Conservation (phyloP, 2,888 invertebrate genomes). For the Rotaria socialis region DNA sequence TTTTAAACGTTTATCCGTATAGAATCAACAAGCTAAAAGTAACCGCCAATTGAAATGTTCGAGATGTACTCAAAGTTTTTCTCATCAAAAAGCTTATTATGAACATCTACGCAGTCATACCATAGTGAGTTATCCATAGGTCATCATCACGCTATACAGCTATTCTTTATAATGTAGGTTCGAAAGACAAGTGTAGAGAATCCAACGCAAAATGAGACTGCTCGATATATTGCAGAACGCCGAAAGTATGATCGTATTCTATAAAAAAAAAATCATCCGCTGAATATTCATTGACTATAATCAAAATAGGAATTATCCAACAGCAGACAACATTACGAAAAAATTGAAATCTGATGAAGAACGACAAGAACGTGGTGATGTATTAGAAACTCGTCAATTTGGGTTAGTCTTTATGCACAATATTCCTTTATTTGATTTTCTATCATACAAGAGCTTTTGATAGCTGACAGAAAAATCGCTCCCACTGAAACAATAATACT, state of each 20-base stretch:
- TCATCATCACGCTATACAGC: too few species aligned
- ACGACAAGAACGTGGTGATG: conserved; percentile 71
- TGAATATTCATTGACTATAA: too few species aligned
- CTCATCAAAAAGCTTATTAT: not conserved
- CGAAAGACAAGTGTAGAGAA: not conserved
- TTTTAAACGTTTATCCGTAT: too few species aligned
- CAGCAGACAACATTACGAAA: conserved; percentile 68
- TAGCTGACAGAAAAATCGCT: too few species aligned
- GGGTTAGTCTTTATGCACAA: conserved; percentile 47
- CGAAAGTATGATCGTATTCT: conserved; percentile 43
- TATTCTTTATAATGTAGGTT: not conserved
- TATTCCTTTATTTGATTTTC: not conserved
- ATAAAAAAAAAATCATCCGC: conserved; percentile 48
- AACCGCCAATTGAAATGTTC: not conserved
- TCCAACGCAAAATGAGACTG: not conserved
- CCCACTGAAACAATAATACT: too few species aligned
- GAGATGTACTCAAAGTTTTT: not conserved
- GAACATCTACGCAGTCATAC: not conserved
- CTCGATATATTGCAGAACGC: not conserved
- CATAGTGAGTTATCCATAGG: not conserved
- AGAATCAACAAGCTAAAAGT: not conserved
- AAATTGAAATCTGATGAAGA: conserved; percentile 67
- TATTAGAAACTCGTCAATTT: conserved; percentile 55
- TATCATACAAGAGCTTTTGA: too few species aligned
- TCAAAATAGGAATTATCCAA: conserved; percentile 68